These are phyloP conservation scores for Pinna nobilis DNA, from an alignment of 1,140 invertebrate genomes.

Conservation along the genomic window DNA sequence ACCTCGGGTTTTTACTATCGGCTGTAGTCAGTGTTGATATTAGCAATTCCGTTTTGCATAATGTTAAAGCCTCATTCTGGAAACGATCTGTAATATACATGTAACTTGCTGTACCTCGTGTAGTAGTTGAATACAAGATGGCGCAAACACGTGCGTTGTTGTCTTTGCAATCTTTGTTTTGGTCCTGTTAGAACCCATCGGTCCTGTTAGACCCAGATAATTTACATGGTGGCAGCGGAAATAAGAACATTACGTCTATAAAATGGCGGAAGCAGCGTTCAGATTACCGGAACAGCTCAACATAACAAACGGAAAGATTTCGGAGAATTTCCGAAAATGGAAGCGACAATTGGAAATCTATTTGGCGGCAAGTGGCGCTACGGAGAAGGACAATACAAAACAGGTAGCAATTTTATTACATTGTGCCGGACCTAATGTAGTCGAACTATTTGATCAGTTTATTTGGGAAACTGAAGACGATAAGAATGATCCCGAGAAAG, in stretches of 20 bases:
- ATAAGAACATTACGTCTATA: background rate
- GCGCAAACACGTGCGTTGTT: too few relatives aligned
- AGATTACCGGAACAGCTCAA: background rate
- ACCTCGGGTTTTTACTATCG: too few relatives aligned
- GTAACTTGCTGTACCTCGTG: too few relatives aligned
- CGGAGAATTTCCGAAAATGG: slow-evolving; percentile 7
- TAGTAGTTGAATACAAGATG: too few relatives aligned
- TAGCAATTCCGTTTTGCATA: too few relatives aligned
- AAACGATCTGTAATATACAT: too few relatives aligned
- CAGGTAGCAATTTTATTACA: slow-evolving; percentile 1
- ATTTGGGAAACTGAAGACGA: background rate
- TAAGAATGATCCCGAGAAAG: background rate
- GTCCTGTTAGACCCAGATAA: too few relatives aligned
- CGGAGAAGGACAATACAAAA: background rate
- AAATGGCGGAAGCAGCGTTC: background rate
- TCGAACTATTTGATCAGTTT: slow-evolving; percentile 12
- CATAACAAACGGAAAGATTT: background rate
- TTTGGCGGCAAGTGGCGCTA: background rate
- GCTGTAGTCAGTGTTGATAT: too few relatives aligned
- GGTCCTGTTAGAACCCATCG: too few relatives aligned
- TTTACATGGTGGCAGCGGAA: background rate
- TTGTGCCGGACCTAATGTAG: background rate
- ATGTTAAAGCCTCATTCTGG: too few relatives aligned
- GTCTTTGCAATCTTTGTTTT: too few relatives aligned
- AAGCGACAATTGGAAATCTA: slow-evolving; percentile 18